These are phyloP conservation scores for Trachelipus rathkii DNA, from an alignment of 1,140 invertebrate genomes.

Conservation along the genomic window DNA sequence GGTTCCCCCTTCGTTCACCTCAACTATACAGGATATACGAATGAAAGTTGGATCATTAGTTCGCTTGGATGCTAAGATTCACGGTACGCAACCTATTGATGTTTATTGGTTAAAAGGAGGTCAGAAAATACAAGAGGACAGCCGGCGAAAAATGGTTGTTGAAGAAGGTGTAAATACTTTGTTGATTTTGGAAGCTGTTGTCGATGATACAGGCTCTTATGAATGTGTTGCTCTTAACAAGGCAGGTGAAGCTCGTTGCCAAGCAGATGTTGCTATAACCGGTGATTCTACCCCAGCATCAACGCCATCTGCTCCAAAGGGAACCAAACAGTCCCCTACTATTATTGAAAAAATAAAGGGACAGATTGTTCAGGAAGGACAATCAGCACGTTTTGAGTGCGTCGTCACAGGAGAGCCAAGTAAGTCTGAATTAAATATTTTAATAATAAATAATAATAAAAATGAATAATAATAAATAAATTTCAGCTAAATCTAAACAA, in stretches of 20 bases:
- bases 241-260: slow-evolving; percentile 86
- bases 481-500: too few relatives aligned
- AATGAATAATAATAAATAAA: too few relatives aligned
- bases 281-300: slow-evolving; percentile 53
- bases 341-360: slow-evolving; percentile 75
- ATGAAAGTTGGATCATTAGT: slow-evolving; percentile 75
- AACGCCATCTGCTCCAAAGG: slow-evolving; percentile 45
- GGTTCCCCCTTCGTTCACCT: slow-evolving; percentile 77
- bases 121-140: slow-evolving; percentile 78
- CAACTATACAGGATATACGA: slow-evolving; percentile 74
- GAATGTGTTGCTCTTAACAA: slow-evolving; percentile 82
- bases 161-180: slow-evolving; percentile 81
- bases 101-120: slow-evolving; percentile 92
- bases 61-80: slow-evolving; percentile 77
- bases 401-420: slow-evolving; percentile 71
- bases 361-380: slow-evolving; percentile 78
- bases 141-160: slow-evolving; percentile 76
- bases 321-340: slow-evolving; percentile 66
- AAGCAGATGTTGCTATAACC: slow-evolving; percentile 61
- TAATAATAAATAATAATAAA: too few relatives aligned
- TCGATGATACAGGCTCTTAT: slow-evolving; percentile 90
- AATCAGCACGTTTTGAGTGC: slow-evolving; percentile 78
- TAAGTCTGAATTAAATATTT: slow-evolving; percentile 45
- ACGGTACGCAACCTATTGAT: slow-evolving; percentile 81
- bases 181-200: slow-evolving; percentile 75